Evolutionary conservation across 2,113 vertebrate genomes (phyloP), one percentile per base, ranked within the genome.

Genomic region (Daubentonia madagascariensis): DNA sequence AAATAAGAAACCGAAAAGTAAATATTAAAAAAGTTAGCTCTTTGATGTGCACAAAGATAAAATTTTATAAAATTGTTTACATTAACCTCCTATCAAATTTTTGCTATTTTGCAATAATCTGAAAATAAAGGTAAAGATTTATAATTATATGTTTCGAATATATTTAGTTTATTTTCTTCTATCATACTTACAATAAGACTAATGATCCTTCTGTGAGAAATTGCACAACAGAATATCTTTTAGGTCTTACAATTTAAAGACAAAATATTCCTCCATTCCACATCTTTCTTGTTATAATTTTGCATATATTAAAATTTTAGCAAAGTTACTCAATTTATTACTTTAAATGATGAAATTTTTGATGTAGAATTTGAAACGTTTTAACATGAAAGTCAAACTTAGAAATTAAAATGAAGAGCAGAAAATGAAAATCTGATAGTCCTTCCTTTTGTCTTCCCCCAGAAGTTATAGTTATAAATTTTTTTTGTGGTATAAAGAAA

Each of bases 51-150:
- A n/a, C n/a, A 92, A 63, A 81, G 40, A 20, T 28, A 6, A 10
- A 73, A 79, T 91, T 85, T 96, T 73, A 16, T 3, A 76, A 93
- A 96, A 91, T 83, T 89, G 32, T 37, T 97, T 68, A 7, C 6
- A 72, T 95, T 89, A 76, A 89, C 35, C 93, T 91, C 57, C 48
- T 80, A n/a, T 30, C 1, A 45, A 89, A 85, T 76, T 93, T 91
- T 92, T 17, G 84, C 54, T 96, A 91, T 57, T 68, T 23, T 59
- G 0, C 16, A 63, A 23, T 89, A 57, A 75, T 17, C 17, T 79
- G 37, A 84, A 83, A 96, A 91, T 67, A 94, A 97, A 75, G 40
- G 9, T 48, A 43, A 94, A 93, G 48, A 65, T 25, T 76, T 28
- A 50, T 61, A 94, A 70, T 30, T 20, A 4, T 40, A 40, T 22